Percentiles rank a stretch among this genome's conserved stretches.
Conservation (phyloP, 2,113 vertebrate genomes). For the Anguilla japonica region DNA sequence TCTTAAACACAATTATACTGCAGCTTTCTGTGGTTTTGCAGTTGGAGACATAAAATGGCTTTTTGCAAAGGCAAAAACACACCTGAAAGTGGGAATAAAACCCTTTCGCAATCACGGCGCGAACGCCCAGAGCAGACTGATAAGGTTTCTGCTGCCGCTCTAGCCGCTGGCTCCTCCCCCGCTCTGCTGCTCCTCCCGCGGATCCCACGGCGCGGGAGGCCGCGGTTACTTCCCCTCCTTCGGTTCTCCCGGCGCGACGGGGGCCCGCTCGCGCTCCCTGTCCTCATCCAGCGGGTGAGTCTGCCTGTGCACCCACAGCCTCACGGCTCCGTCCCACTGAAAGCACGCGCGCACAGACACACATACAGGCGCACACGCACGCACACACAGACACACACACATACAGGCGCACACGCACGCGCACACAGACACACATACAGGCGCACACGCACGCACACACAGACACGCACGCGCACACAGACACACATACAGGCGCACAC, state of each 20-base stretch:
- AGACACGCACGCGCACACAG: background rate
- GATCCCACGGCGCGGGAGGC: background rate
- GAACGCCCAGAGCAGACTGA: background rate
- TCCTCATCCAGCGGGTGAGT: constrained; percentile 75
- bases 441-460: background rate
- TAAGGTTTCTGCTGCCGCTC: background rate
- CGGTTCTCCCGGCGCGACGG: constrained; percentile 2
- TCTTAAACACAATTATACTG: background rate
- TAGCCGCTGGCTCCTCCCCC: background rate
- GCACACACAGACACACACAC: background rate
- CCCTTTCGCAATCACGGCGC: background rate
- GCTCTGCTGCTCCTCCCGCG: constrained; percentile 9
- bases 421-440: background rate
- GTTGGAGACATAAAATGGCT: background rate
- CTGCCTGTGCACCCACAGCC: constrained; percentile 83
- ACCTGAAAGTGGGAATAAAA: background rate
- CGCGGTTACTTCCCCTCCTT: background rate
- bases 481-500: background rate
- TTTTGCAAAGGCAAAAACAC: background rate
- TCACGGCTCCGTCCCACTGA: constrained; percentile 85
- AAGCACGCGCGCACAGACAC: background rate
- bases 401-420: background rate
- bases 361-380: background rate
- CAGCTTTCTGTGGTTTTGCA: background rate
- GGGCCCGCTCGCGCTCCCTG: constrained; percentile 52